phyloP scores from a whole-genome alignment of 2,797 vertebrate genomes.

The Vireo griseus region DNA sequence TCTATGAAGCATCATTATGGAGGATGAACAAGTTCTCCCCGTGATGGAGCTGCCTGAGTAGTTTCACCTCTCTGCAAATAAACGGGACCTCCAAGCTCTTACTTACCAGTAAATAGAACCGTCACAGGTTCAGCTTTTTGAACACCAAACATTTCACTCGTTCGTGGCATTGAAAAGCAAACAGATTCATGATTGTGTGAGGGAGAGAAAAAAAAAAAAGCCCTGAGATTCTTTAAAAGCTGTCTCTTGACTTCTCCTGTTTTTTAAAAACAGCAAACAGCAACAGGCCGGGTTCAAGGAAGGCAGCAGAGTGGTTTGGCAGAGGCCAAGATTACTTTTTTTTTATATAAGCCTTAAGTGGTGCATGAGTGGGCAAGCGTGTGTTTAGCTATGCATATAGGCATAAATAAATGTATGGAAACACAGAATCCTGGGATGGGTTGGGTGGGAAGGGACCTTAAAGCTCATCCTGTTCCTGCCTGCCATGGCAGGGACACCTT shows the following conservation, averaged over 20 bases:
- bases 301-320: background rate
- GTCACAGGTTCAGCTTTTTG: background rate
- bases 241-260: constrained; percentile 1
- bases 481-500: background rate
- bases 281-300: constrained; percentile 17
- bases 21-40: constrained; percentile 14
- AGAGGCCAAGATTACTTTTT: background rate
- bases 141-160: background rate
- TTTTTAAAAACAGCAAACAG: background rate
- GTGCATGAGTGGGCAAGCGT: fast-evolving
- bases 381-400: fast-evolving
- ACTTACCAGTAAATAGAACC: background rate
- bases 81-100: background rate
- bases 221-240: background rate
- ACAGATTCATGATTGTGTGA: background rate
- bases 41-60: constrained; percentile 9
- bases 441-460: background rate
- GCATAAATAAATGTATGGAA: background rate
- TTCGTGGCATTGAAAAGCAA: background rate
- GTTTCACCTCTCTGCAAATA: constrained; percentile 32
- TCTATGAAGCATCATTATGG: constrained; percentile 1
- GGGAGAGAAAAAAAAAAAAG: background rate
- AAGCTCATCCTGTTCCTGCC: background rate
- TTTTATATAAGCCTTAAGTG: background rate
- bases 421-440: background rate